A percentile compares a stretch with the other conserved stretches of the same genome.
These are phyloP conservation scores for Trichopria drosophilae DNA, from an alignment of 2,888 invertebrate genomes.

Conservation along the genomic window DNA sequence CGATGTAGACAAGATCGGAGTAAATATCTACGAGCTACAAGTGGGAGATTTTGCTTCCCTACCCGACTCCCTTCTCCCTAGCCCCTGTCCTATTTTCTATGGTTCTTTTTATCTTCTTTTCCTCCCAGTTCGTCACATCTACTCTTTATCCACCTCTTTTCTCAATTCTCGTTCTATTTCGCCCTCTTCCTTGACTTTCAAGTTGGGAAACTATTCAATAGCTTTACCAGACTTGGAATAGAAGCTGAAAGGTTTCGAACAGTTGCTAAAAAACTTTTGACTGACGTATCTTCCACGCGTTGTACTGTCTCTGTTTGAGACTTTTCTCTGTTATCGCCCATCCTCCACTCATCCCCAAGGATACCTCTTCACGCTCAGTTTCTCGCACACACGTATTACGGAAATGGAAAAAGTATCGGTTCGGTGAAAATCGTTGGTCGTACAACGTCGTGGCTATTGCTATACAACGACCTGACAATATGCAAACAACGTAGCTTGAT, in stretches of 20 bases:
- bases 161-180: conserved; percentile 26
- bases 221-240: conserved; percentile 37
- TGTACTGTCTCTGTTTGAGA: conserved; percentile 18
- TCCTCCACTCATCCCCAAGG: too few relatives aligned
- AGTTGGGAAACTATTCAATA: conserved; percentile 45
- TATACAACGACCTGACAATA: too few relatives aligned
- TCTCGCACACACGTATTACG: conserved; percentile 10
- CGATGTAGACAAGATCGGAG: conserved; percentile 43
- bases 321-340: too few relatives aligned
- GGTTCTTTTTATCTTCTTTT: conserved; percentile 5
- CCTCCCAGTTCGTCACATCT: too few relatives aligned
- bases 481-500: too few relatives aligned
- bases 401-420: too few relatives aligned
- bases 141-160: conserved; percentile 22
- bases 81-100: conserved; percentile 6
- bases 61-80: not conserved
- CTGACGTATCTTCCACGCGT: conserved; percentile 39
- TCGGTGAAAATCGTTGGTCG: too few relatives aligned
- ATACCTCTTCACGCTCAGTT: not conserved
- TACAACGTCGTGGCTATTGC: too few relatives aligned
- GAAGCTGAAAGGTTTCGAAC: conserved; percentile 41
- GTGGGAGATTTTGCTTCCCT: conserved; percentile 51
- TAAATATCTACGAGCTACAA: conserved; percentile 55
- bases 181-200: conserved; percentile 30
- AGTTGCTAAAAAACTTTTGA: conserved; percentile 41